phyloP scores from a whole-genome alignment of 2,113 vertebrate species.

The Nycticebus coucang region DNA sequence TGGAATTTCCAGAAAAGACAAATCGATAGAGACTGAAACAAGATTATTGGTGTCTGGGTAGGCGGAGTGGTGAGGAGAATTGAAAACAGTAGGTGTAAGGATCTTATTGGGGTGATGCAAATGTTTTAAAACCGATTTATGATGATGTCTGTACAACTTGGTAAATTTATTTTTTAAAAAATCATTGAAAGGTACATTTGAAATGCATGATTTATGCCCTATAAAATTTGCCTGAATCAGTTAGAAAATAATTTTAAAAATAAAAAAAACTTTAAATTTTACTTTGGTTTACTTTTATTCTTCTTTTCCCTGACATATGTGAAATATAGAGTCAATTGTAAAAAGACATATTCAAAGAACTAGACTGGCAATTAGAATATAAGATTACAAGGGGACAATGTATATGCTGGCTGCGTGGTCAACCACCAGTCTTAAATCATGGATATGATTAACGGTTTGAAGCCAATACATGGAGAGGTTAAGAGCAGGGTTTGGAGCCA shows the following conservation, averaged over 20 bases:
- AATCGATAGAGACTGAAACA: neutral
- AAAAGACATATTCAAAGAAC: neutral
- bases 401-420: neutral
- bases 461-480: neutral
- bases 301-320: neutral
- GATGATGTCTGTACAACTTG: neutral
- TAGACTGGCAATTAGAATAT: neutral
- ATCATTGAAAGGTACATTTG: neutral
- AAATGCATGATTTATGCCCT: neutral
- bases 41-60: neutral
- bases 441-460: neutral
- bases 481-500: neutral
- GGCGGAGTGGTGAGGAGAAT: neutral
- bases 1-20: constrained; percentile 37
- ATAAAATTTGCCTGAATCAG: neutral
- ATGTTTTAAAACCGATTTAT: neutral
- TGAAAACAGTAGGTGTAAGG: neutral
- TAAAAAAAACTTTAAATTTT: neutral
- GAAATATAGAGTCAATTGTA: neutral
- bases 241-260: constrained; percentile 14
- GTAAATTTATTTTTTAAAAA: neutral
- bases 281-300: neutral
- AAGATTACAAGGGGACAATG: neutral
- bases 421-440: neutral
- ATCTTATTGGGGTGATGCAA: neutral